A percentile compares a stretch with the other conserved stretches of the same genome.
These are phyloP conservation scores for Dichetophora obliterata DNA, from an alignment of 2,888 invertebrate genomes.

Conservation along the genomic window DNA sequence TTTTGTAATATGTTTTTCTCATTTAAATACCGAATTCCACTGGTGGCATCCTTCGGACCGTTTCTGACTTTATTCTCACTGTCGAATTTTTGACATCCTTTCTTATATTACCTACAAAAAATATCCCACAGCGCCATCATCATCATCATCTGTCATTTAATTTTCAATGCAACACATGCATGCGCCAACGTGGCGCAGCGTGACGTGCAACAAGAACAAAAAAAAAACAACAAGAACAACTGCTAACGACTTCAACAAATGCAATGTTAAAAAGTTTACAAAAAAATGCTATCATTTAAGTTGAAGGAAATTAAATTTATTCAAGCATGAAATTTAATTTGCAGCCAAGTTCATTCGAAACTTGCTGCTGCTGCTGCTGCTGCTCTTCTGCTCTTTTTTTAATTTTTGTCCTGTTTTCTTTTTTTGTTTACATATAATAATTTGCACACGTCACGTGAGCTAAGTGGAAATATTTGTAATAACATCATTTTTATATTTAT, in stretches of 20 bases:
- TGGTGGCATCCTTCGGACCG: no score
- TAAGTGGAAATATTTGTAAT: not conserved
- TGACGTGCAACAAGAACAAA: not conserved
- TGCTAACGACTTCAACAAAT: not conserved
- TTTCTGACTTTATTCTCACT: no score
- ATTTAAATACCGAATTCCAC: no score
- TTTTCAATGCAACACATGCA: constrained; percentile 15
- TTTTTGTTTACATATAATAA: not conserved
- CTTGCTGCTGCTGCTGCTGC: not conserved
- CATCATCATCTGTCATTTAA: not conserved
- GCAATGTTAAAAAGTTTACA: not conserved
- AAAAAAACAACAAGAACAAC: not conserved
- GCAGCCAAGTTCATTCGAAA: constrained; percentile 33
- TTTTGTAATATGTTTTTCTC: no score
- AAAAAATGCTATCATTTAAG: constrained; percentile 20
- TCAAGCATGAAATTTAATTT: constrained; percentile 54
- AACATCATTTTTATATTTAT: no score
- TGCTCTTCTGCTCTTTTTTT: no score
- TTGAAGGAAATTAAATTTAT: constrained; percentile 52
- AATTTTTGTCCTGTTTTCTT: not conserved
- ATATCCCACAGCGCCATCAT: not conserved
- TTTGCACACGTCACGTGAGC: not conserved
- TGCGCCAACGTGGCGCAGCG: not conserved
- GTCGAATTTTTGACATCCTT: not conserved
- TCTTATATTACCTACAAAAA: not conserved